Conservation (phyloP, 2,113 vertebrate genomes). For the Coptodon rendalli region DNA sequence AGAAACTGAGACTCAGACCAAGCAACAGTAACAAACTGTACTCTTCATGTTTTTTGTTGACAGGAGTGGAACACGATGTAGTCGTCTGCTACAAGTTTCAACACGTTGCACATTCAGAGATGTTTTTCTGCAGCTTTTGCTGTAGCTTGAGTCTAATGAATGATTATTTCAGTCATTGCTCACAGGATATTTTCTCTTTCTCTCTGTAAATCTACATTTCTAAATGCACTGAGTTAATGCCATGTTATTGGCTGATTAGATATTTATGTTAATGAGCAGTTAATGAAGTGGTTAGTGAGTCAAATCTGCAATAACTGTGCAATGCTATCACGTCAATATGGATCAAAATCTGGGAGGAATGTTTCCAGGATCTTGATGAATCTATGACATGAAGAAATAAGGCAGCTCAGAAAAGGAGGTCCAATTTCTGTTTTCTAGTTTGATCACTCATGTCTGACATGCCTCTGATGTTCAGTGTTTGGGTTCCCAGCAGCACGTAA, state of each 20-base stretch:
- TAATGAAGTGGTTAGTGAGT: background rate
- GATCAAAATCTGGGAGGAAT: background rate
- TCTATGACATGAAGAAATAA: background rate
- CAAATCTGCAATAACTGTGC: background rate
- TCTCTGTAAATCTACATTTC: background rate
- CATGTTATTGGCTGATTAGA: background rate
- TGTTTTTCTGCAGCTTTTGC: background rate
- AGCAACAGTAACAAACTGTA: background rate
- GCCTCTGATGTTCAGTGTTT: background rate
- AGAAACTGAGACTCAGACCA: background rate
- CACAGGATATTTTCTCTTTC: background rate
- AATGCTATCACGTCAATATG: background rate
- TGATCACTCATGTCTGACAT: background rate
- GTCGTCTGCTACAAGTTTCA: background rate
- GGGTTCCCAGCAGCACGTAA: background rate
- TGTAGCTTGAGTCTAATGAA: background rate
- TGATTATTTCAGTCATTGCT: background rate
- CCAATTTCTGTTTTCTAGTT: background rate
- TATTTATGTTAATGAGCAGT: background rate
- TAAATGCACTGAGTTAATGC: background rate
- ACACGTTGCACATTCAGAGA: accelerated
- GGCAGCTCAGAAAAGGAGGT: background rate
- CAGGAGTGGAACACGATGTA: background rate
- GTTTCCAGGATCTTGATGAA: background rate
- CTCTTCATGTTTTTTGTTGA: background rate